These are phyloP conservation scores for Peromyscus aztecus DNA, from an alignment of 2,797 vertebrate species.

Conservation along the genomic window DNA sequence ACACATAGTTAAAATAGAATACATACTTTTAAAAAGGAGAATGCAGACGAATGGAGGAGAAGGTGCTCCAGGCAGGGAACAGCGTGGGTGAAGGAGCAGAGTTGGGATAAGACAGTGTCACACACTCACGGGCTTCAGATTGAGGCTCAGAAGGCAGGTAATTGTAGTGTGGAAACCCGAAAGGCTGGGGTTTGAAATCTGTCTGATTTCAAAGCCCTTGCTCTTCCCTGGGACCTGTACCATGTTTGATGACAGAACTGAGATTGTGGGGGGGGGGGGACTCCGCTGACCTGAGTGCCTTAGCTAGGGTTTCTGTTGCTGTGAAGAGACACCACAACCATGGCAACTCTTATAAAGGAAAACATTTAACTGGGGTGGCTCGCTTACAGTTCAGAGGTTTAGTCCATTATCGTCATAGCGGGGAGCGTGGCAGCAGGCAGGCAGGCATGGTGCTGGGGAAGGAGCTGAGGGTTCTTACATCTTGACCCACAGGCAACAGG, in stretches of 20 bases:
- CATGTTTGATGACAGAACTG: not conserved
- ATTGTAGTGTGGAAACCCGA: not conserved
- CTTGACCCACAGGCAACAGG: no score
- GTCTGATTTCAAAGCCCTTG: no score
- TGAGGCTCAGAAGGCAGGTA: not conserved
- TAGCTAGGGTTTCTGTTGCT: not conserved
- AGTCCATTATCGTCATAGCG: no score
- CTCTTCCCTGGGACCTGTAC: not conserved
- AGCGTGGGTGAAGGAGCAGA: not conserved
- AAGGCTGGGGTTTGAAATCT: no score
- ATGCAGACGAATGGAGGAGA: conserved; percentile 21
- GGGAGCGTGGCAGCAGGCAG: no score
- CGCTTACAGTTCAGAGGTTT: no score
- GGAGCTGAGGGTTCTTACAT: no score
- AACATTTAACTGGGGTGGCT: no score
- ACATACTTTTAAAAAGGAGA: not conserved
- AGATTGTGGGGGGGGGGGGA: not conserved
- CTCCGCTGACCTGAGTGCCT: not conserved
- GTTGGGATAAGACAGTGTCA: not conserved
- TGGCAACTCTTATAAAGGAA: not conserved
- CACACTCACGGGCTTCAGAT: not conserved
- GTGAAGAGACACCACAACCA: not conserved
- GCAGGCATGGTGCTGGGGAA: no score
- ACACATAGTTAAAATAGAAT: not conserved
- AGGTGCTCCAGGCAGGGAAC: not conserved